phyloP scores from a whole-genome alignment of 2,888 invertebrate genomes.

The Eristalinus aeneus region DNA sequence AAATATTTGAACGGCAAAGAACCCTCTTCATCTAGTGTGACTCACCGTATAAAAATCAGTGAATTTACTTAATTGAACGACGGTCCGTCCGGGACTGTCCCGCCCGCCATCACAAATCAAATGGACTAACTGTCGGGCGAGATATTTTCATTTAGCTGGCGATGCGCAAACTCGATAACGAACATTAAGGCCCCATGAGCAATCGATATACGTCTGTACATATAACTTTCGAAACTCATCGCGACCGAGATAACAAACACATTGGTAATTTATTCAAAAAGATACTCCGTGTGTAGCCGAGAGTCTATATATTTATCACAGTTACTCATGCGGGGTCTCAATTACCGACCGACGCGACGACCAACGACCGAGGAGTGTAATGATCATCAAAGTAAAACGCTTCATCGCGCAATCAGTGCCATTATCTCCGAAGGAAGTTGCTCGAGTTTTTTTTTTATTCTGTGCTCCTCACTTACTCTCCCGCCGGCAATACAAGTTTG shows the following conservation, averaged over 20 bases:
- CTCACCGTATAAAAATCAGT: not conserved
- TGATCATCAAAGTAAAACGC: conserved; percentile 34
- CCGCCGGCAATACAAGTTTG: not conserved
- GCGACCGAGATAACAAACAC: conserved; percentile 19
- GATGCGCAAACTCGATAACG: conserved; percentile 11
- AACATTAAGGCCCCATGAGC: conserved; percentile 25
- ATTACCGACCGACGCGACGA: not conserved
- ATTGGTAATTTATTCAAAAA: not conserved
- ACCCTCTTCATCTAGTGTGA: not conserved
- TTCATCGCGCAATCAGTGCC: conserved; percentile 38
- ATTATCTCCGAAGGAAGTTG: conserved; percentile 28
- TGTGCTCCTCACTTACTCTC: not conserved
- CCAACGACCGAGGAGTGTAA: not conserved
- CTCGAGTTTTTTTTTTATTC: not conserved
- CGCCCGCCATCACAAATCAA: not conserved
- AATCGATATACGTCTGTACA: conserved; percentile 20
- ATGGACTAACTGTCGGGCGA: not conserved
- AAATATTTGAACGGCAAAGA: not conserved
- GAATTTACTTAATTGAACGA: not conserved
- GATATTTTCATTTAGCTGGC: not conserved
- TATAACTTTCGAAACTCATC: conserved; percentile 47
- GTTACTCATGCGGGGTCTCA: conserved; percentile 43
- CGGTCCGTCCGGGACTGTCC: not conserved
- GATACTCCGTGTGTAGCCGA: not conserved
- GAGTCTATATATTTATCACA: conserved; percentile 12